Percentiles rank a stretch among this genome's conserved stretches.
Evolutionary conservation across 1,140 invertebrate genomes (phyloP).

Genomic region (Bombus consobrinus): DNA sequence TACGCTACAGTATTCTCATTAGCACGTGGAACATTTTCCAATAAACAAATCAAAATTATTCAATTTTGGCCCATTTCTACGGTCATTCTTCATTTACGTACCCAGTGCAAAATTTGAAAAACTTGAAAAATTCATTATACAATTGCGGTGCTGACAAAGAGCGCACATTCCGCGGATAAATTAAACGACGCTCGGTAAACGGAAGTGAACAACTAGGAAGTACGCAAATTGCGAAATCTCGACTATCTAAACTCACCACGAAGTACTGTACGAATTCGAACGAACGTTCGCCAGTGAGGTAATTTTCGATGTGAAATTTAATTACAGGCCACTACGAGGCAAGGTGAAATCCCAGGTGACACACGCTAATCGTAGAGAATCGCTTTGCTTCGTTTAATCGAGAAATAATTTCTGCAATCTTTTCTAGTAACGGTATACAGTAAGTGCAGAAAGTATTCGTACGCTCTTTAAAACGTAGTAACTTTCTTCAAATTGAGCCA

Average conservation of each 20-base stretch:
- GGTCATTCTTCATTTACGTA: background rate
- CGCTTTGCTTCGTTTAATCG: background rate
- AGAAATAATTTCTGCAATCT: background rate
- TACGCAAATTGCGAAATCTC: conserved; percentile 41
- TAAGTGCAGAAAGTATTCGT: background rate
- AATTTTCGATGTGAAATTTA: background rate
- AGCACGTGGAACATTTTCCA: too few relatives aligned
- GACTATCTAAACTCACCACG: conserved; percentile 37
- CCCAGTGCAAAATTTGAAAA: too few relatives aligned
- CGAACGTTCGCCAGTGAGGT: conserved; percentile 3
- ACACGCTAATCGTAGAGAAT: background rate
- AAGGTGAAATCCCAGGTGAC: background rate
- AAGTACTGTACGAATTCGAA: background rate
- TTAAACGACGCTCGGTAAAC: background rate
- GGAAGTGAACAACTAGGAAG: background rate
- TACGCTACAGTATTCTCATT: too few relatives aligned
- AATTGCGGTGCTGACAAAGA: background rate
- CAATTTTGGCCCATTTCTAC: background rate
- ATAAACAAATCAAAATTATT: background rate
- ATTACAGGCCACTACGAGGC: background rate
- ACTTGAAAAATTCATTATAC: conserved; percentile 1
- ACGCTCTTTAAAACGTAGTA: too few relatives aligned
- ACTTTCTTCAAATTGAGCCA: too few relatives aligned
- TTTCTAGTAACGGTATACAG: background rate
- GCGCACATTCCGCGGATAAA: background rate